These are phyloP conservation scores for Psittacus erithacus DNA, from an alignment of 2,113 vertebrate genomes.

Conservation along the genomic window DNA sequence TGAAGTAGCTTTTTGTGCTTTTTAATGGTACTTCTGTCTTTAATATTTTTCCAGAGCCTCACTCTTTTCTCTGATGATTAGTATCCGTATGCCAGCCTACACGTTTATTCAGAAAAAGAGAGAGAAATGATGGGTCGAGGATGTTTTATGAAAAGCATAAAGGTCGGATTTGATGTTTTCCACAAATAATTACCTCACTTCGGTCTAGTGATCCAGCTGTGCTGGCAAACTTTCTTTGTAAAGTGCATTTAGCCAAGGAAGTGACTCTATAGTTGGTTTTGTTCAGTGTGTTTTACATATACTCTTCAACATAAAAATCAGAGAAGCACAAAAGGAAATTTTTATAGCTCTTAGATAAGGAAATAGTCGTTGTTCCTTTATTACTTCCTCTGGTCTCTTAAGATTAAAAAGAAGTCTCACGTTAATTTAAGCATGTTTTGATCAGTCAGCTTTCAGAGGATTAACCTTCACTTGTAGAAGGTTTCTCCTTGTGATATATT, in stretches of 20 bases:
- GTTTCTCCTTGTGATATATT: neutral
- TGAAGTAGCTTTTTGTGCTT: neutral
- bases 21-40: neutral
- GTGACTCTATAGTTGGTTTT: neutral
- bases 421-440: slow-evolving; percentile 18
- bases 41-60: neutral
- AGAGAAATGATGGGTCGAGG: neutral
- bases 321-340: neutral
- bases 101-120: neutral
- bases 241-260: neutral
- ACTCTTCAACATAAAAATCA: neutral
- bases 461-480: neutral
- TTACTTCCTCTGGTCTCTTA: neutral
- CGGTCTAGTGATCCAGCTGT: neutral
- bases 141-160: neutral
- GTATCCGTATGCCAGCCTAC: neutral
- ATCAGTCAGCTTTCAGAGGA: neutral
- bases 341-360: neutral
- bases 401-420: neutral
- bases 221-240: neutral
- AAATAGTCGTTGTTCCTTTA: neutral
- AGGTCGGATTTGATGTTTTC: neutral
- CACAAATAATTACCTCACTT: neutral
- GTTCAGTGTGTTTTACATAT: neutral
- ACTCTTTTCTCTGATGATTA: neutral